Conservation (phyloP, 1,140 invertebrate species). For the Hyposmocoma kahamanoa region DNA sequence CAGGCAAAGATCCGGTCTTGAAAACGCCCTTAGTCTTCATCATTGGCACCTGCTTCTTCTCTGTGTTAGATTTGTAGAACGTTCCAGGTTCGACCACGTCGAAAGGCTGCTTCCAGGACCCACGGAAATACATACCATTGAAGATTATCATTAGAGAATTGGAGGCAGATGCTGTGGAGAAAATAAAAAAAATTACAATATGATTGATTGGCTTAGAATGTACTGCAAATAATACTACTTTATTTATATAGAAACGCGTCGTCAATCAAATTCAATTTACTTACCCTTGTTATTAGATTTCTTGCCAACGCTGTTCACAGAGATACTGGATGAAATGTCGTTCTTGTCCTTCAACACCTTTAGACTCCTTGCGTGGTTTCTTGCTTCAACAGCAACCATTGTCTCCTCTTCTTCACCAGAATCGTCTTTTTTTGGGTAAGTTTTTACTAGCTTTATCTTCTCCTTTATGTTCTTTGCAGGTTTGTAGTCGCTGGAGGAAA, state of each 20-base stretch:
- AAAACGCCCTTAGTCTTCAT: constrained; percentile 74
- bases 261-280: constrained; percentile 9
- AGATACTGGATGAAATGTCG: constrained; percentile 63
- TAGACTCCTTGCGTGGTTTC: constrained; percentile 62
- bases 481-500: constrained; percentile 50
- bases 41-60: constrained; percentile 73
- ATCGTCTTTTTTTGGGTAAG: constrained; percentile 65
- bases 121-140: constrained; percentile 78
- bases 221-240: no score
- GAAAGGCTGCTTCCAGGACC: constrained; percentile 72
- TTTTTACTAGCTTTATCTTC: constrained; percentile 64
- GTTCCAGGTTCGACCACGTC: constrained; percentile 58
- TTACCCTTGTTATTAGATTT: constrained; percentile 52
- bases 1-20: constrained; percentile 67
- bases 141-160: constrained; percentile 76
- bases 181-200: constrained; percentile 4
- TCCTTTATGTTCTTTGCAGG: constrained; percentile 72
- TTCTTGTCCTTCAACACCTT: constrained; percentile 50
- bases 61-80: constrained; percentile 75
- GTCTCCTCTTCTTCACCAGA: constrained; percentile 72
- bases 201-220: no score
- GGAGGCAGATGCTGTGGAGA: constrained; percentile 31
- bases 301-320: constrained; percentile 66
- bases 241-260: no score
- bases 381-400: constrained; percentile 76